These are phyloP conservation scores for Danio kyathit DNA, from an alignment of 2,797 vertebrate species.

Conservation along the genomic window DNA sequence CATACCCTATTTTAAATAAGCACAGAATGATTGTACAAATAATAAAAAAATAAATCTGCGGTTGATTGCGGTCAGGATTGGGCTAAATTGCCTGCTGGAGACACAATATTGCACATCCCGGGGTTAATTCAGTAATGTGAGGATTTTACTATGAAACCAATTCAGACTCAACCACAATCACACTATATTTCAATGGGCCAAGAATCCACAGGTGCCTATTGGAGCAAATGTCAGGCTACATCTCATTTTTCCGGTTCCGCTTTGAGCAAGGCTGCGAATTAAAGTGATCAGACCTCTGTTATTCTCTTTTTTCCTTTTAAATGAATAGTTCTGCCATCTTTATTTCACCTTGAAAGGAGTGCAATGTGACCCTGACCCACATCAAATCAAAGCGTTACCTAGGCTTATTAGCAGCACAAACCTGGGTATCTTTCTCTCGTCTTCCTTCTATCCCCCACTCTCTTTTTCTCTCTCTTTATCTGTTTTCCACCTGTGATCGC, in stretches of 20 bases:
- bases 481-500: conserved; percentile 29
- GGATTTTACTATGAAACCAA: conserved; percentile 19
- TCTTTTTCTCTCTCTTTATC: conserved; percentile 11
- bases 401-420: conserved; percentile 29
- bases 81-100: background rate
- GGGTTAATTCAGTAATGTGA: conserved; percentile 15
- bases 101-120: background rate
- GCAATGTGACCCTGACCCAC: conserved; percentile 44
- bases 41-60: background rate
- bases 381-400: conserved; percentile 43
- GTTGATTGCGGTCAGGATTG: conserved; percentile 1
- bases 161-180: conserved; percentile 7
- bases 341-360: conserved; percentile 37
- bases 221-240: conserved; percentile 2
- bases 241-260: background rate
- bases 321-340: conserved; percentile 23
- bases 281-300: conserved; percentile 5
- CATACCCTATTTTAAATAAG: background rate
- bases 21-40: background rate
- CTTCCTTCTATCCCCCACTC: background rate
- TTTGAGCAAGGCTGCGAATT: background rate
- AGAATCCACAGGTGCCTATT: conserved; percentile 23
- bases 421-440: background rate
- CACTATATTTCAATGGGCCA: background rate
- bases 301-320: conserved; percentile 24